Evolutionary conservation across 1,140 invertebrate species (phyloP).

Genomic region (Branchinecta lindahli): DNA sequence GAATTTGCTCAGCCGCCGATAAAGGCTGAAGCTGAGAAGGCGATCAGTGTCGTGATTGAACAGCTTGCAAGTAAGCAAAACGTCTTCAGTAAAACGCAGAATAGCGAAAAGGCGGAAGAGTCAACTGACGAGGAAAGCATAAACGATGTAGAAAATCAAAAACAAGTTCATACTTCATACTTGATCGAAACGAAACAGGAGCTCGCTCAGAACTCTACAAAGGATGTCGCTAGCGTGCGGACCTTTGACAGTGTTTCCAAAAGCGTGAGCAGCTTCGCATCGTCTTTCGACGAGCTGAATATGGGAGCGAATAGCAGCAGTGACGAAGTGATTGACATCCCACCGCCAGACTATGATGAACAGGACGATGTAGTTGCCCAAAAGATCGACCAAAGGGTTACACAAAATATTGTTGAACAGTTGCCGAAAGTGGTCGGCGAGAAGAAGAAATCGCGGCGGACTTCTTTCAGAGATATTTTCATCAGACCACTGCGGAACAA

Average conservation of each 20-base stretch:
- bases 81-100: too few species aligned
- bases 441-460: not conserved
- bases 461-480: not conserved
- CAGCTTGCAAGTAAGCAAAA: too few species aligned
- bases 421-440: not conserved
- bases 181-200: too few species aligned
- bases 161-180: too few species aligned
- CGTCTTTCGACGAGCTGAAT: not conserved
- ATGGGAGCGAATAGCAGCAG: not conserved
- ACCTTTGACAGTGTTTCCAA: conserved; percentile 2
- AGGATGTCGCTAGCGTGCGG: not conserved
- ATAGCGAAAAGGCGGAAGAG: too few species aligned
- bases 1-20: too few species aligned
- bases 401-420: not conserved
- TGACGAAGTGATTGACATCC: not conserved
- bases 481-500: not conserved
- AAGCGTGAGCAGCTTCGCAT: not conserved
- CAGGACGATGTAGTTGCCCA: not conserved
- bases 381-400: not conserved
- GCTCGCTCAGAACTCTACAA: too few species aligned
- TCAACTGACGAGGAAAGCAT: too few species aligned
- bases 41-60: too few species aligned
- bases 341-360: not conserved
- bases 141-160: too few species aligned
- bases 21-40: too few species aligned